Evolutionary conservation across 2,797 vertebrate genomes (phyloP).

Genomic region (Coreius guichenoti): DNA sequence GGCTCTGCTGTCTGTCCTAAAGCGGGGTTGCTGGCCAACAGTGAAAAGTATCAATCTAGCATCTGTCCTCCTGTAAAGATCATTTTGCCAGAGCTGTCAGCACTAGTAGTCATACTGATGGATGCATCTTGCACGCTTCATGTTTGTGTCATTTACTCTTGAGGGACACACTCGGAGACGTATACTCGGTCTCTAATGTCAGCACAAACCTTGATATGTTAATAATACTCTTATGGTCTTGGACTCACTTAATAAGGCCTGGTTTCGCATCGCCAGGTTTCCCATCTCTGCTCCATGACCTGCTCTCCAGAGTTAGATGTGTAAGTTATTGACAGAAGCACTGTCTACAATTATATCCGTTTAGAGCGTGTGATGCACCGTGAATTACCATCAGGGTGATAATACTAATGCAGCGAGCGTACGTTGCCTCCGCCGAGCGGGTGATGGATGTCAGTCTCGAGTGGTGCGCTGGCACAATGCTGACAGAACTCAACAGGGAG

Average conservation of each 20-base stretch:
- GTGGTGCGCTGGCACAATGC: conserved; percentile 47
- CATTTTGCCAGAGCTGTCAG: conserved; percentile 75
- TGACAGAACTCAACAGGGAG: conserved; percentile 42
- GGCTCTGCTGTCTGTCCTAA: conserved; percentile 63
- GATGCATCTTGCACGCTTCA: conserved; percentile 29
- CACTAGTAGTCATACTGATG: conserved; percentile 55
- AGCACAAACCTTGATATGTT: conserved; percentile 49
- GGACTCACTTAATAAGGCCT: conserved; percentile 6
- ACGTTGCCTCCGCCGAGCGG: conserved; percentile 42
- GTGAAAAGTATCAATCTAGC: conserved; percentile 73
- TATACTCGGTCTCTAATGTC: conserved; percentile 18
- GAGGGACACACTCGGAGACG: conserved; percentile 31
- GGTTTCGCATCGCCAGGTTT: conserved; percentile 18
- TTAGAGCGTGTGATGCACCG: conserved; percentile 14
- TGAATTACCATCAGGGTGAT: conserved; percentile 49
- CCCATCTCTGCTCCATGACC: conserved; percentile 3
- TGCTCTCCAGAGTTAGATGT: conserved; percentile 7
- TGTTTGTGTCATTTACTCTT: conserved; percentile 54
- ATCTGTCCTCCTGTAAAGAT: conserved; percentile 70
- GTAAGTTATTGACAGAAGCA: conserved; percentile 28
- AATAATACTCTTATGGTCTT: conserved; percentile 43
- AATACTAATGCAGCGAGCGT: conserved; percentile 50
- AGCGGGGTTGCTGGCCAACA: conserved; percentile 55
- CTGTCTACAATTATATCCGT: conserved; percentile 44
- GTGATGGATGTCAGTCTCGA: conserved; percentile 58